Evolutionary conservation across 1,140 invertebrate genomes (phyloP).

Genomic region (Panulirus ornatus): DNA sequence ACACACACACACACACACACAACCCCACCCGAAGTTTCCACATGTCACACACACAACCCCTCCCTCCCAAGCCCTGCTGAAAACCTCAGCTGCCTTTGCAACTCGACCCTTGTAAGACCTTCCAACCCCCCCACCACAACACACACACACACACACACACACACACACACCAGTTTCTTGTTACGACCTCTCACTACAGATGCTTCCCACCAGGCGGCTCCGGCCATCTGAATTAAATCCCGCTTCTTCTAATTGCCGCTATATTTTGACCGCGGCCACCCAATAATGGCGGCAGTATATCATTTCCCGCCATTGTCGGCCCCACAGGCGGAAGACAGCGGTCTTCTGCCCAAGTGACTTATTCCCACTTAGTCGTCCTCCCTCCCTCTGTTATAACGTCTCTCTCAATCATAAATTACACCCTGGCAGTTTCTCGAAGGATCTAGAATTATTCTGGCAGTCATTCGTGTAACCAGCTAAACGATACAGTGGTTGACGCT

Average conservation of each 20-base stretch:
- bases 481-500: too few species aligned
- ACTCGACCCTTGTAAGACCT: background rate
- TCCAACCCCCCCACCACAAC: background rate
- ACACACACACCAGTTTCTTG: background rate
- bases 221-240: conserved; percentile 59
- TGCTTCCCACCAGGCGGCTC: conserved; percentile 15
- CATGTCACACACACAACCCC: too few species aligned
- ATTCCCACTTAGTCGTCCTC: background rate
- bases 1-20: too few species aligned
- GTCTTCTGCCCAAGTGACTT: background rate
- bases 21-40: too few species aligned
- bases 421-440: too few species aligned
- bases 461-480: too few species aligned
- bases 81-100: background rate
- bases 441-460: too few species aligned
- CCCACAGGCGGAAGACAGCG: background rate
- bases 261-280: conserved; percentile 60
- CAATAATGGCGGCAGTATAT: conserved; percentile 58
- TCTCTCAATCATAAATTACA: background rate
- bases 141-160: background rate
- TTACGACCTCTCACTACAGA: background rate
- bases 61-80: too few species aligned
- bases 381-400: background rate
- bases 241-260: conserved; percentile 56
- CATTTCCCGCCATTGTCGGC: conserved; percentile 15